phyloP scores from a whole-genome alignment of 2,113 vertebrate species.

The Amblyornis subalaris region DNA sequence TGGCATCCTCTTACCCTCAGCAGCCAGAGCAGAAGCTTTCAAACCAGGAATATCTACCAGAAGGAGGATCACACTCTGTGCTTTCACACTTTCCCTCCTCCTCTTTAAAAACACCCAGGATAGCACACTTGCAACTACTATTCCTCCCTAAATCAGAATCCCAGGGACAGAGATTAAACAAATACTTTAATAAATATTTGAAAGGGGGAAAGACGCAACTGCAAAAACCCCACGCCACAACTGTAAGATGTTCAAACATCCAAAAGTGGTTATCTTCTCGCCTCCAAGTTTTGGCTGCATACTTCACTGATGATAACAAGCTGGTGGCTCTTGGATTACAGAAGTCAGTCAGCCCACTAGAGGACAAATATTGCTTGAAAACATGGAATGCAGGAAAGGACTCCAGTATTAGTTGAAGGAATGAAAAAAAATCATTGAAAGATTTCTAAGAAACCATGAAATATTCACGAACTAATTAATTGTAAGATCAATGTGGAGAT shows the following conservation, averaged over 20 bases:
- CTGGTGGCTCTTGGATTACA: not conserved
- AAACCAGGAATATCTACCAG: not conserved
- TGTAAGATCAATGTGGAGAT: not conserved
- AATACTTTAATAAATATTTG: not conserved
- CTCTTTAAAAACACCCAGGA: not conserved
- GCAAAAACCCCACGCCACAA: not conserved
- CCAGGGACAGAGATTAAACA: not conserved
- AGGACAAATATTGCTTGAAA: not conserved
- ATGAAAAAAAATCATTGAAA: not conserved
- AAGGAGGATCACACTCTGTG: not conserved
- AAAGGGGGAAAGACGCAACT: accelerated
- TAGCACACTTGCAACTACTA: not conserved
- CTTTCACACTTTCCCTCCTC: not conserved
- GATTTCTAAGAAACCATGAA: not conserved
- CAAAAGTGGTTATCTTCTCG: not conserved
- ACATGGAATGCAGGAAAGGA: not conserved
- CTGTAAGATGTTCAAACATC: not conserved
- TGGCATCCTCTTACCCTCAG: not conserved
- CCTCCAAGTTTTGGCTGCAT: not conserved
- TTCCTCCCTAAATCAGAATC: not conserved
- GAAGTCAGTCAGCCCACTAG: not conserved
- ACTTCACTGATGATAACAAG: not conserved
- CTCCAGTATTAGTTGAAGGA: not conserved
- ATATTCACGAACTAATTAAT: not conserved
- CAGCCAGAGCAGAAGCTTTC: not conserved